Evolutionary conservation across 2,113 vertebrate species (phyloP), one percentile per base, ranked within the genome.

Genomic region (Grantiella picta): DNA sequence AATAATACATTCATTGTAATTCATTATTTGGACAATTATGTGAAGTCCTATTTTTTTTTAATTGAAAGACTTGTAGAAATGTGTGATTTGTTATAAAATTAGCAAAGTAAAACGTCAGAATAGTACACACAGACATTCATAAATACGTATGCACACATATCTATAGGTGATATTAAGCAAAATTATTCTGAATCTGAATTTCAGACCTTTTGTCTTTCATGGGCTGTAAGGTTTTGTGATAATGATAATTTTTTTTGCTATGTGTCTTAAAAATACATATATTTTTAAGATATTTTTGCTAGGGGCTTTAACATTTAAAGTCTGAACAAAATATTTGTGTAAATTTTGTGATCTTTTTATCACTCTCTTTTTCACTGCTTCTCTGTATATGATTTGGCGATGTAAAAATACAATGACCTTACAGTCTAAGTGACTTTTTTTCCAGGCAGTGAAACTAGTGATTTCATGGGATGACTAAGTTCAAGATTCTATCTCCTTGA

Each of bases 401-500:
- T 73, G 23, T 91, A 91, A 77, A 94, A 93, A 94, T 95, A 92
- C 59, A 75, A 96, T 97, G 97, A 98, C 97, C 97, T 98, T 97
- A 97, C 70, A 96, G 77, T 86, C 66, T 92, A 83, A 96, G 79
- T 96, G 97, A 97, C 96, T 96, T 96, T 91, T 91, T 96, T 91
- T 96, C 20, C 2, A 0, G 97, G 92, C 92, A 95, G 87, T 89
- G 84, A 95, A 97, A 97, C 92, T 96, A 93, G 89, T 97, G 97
- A 97, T 98, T 98, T 98, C 96, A 97, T 96, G 78, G 92, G 95
- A 97, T 97, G 96, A 97, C 92, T 97, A 97, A 96, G 95, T 97
- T 97, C 94, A 97, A 95, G 97, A 98, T 98, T 96, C 92, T 90
- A 96, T 98, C 97, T 98, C 98, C 98, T 98, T 98, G 97, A 98